Evolutionary conservation across 2,113 vertebrate genomes (phyloP).

Genomic region (Apteryx owenii): DNA sequence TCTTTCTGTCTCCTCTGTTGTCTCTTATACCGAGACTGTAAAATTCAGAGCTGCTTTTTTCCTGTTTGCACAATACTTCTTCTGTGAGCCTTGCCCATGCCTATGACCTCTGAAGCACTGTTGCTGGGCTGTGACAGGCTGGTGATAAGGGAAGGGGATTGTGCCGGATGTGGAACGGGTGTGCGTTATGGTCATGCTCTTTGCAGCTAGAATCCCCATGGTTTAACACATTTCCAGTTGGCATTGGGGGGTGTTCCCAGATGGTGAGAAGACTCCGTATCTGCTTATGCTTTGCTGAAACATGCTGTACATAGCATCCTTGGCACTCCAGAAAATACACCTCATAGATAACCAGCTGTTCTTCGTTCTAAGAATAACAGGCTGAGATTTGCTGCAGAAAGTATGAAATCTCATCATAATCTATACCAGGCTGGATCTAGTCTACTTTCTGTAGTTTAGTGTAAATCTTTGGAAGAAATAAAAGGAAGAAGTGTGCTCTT

Average conservation of each 20-base stretch:
- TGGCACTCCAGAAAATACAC: neutral
- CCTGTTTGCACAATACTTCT: neutral
- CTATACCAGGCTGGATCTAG: neutral
- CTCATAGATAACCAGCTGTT: neutral
- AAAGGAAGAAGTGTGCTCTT: neutral
- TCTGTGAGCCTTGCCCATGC: neutral
- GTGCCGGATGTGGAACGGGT: neutral
- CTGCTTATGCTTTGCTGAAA: neutral
- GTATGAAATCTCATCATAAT: neutral
- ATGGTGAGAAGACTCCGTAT: neutral
- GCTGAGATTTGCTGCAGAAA: neutral
- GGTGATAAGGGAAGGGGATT: neutral
- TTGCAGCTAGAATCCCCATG: neutral
- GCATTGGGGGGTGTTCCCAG: neutral
- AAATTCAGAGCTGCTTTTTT: neutral
- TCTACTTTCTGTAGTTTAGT: neutral
- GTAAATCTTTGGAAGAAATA: neutral
- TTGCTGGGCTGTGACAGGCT: neutral
- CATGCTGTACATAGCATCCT: neutral
- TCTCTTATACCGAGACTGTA: neutral
- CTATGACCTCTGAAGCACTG: neutral
- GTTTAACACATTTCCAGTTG: neutral
- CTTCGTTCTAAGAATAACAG: neutral
- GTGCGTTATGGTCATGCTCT: neutral
- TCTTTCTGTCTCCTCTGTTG: conserved; percentile 30